These are phyloP conservation scores for Tauraco erythrolophus DNA, from an alignment of 2,113 vertebrate species.

Conservation along the genomic window DNA sequence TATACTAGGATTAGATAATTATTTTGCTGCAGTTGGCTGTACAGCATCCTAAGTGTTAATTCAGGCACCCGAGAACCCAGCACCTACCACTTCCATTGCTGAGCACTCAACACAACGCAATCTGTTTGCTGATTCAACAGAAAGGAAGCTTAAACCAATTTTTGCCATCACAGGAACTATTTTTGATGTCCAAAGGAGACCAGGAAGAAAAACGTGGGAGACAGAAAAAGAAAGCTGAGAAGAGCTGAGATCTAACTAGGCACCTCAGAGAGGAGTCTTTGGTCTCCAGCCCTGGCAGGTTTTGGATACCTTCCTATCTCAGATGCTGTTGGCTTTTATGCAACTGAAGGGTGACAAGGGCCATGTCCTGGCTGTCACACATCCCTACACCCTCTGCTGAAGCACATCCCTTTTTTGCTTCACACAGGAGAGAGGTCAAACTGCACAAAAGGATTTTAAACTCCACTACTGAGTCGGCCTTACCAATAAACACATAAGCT, in stretches of 20 bases:
- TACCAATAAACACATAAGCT: not conserved
- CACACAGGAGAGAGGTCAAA: not conserved
- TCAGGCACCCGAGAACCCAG: not conserved
- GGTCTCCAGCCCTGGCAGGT: not conserved
- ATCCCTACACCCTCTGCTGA: fast-evolving
- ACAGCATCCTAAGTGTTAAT: not conserved
- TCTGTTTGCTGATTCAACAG: not conserved
- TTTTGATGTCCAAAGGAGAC: not conserved
- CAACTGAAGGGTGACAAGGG: not conserved
- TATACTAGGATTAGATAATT: not conserved
- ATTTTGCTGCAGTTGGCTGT: not conserved
- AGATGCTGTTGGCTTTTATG: not conserved
- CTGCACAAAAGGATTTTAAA: not conserved
- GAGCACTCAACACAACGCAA: not conserved
- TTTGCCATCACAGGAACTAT: not conserved
- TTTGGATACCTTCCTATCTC: not conserved
- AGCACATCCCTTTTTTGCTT: fast-evolving
- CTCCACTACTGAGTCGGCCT: fast-evolving
- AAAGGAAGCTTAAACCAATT: not conserved
- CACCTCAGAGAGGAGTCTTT: not conserved
- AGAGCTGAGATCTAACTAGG: not conserved
- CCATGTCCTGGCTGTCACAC: not conserved
- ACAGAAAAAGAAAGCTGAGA: not conserved
- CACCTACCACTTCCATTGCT: not conserved
- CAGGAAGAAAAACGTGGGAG: not conserved